Base-by-base conservation (phyloP, 2,113 vertebrate species). In the Ameiurus melas region DNA sequence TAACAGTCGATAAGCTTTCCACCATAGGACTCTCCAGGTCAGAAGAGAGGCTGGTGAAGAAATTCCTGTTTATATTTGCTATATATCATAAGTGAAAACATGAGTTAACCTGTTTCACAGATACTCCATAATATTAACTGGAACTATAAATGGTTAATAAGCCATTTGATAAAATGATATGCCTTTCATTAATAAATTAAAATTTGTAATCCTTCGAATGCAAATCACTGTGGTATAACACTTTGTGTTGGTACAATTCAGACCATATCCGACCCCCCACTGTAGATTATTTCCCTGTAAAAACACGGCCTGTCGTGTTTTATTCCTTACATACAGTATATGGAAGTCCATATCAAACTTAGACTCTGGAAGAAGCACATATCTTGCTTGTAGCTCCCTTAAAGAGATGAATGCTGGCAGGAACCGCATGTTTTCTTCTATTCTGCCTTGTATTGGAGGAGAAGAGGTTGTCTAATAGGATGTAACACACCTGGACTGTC, bases 401-500 rank as follows among this genome's bases (percentile, higher is more conserved):
- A 51, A 9, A 85, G 3, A 12, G 62, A 85, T 70, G 55, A 33
- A 85, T 53, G 14, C 3, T 70, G 64, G 83, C 83, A 83, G 33
- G 60, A 62, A 83, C 60, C 55, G n/a, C 43, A 55, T 85, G 51
- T 85, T 85, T 70, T 84, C 66, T 55, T 55, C n/a, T 5, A 20
- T 22, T 53, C 47, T 71, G 43, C 5, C 83, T 55, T 55, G 17
- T 47, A 84, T 60, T 30, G 20, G 9, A 19, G 19, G 22, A 39
- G 20, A 83, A 83, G 57, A 58, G 22, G 36, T 62, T 83, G 57
- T 62, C 22, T 43, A 13, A n/a, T 47, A 20, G 47, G 43, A 84
- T 70, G 66, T 70, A 71, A 70, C 83, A 85, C 64, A 82, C 80
- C 55, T 60, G 80, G 13, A 58, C 16, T 58, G 80, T 60, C 57